phyloP scores from a whole-genome alignment of 2,797 vertebrate species.

The Acanthopagrus latus region DNA sequence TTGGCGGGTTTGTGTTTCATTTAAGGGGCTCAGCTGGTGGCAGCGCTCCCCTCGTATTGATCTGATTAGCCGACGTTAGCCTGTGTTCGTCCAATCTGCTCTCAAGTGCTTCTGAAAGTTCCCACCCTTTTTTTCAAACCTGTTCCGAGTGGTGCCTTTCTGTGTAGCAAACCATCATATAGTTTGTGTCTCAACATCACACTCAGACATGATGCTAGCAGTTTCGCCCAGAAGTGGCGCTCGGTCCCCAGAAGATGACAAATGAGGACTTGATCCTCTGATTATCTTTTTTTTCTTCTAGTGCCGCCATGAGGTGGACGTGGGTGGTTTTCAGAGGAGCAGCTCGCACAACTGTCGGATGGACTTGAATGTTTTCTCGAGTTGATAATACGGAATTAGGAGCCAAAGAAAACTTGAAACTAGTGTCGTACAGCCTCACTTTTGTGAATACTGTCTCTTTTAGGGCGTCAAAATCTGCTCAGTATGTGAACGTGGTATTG shows the following conservation, averaged over 20 bases:
- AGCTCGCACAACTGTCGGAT: not conserved
- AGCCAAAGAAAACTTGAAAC: not conserved
- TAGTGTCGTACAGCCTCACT: too few relatives aligned
- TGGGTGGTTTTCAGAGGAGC: not conserved
- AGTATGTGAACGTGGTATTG: not conserved
- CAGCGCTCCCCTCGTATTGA: too few relatives aligned
- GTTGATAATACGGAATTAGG: not conserved
- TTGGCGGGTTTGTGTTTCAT: too few relatives aligned
- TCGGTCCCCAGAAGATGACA: not conserved
- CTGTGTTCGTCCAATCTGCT: too few relatives aligned
- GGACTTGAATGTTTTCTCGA: not conserved
- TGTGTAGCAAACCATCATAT: too few relatives aligned
- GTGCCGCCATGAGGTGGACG: not conserved
- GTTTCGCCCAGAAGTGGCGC: not conserved
- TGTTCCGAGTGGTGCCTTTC: too few relatives aligned
- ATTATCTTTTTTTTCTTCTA: not conserved
- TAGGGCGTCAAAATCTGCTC: not conserved
- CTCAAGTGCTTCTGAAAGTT: too few relatives aligned
- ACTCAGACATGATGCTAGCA: not conserved
- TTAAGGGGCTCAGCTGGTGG: too few relatives aligned
- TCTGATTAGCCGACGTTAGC: too few relatives aligned
- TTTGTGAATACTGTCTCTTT: not conserved
- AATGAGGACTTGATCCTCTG: not conserved
- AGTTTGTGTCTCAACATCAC: too few relatives aligned
- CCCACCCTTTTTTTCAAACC: too few relatives aligned